Percentiles rank a stretch among this genome's conserved stretches.
phyloP scores from a whole-genome alignment of 2,113 vertebrate genomes.

The Aix galericulata region DNA sequence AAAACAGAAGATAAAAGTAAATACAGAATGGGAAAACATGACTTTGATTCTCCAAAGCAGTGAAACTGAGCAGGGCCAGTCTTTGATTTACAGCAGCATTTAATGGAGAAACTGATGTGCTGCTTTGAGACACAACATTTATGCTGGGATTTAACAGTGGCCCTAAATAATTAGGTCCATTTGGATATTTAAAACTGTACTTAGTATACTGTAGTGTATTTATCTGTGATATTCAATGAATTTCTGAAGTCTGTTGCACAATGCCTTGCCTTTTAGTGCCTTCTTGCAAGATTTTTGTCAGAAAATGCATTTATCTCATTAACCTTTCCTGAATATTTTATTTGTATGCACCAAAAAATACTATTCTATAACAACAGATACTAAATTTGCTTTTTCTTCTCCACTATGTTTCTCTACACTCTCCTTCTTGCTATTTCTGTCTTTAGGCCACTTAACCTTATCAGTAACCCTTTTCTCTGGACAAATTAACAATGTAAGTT shows the following conservation, averaged over 20 bases:
- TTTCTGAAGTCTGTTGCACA: background rate
- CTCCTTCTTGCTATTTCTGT: slow-evolving; percentile 26
- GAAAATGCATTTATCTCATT: background rate
- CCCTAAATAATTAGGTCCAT: background rate
- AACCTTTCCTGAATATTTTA: background rate
- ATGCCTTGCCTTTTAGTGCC: background rate
- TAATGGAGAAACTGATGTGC: background rate
- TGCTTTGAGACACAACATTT: background rate
- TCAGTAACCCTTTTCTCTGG: background rate
- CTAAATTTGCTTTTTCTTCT: background rate
- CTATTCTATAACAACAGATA: background rate
- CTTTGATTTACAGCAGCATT: background rate
- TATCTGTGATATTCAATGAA: background rate
- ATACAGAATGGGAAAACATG: background rate
- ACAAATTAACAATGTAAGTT: slow-evolving; percentile 35
- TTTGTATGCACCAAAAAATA: background rate
- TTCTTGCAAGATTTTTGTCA: background rate
- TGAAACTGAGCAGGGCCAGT: background rate
- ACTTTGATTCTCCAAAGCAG: background rate
- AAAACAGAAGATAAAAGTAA: background rate
- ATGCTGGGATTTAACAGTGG: background rate
- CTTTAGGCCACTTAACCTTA: slow-evolving; percentile 16
- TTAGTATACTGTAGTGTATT: background rate
- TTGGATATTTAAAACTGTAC: background rate
- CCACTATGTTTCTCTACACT: background rate